phyloP scores from a whole-genome alignment of 1,140 invertebrate genomes.

The Charaxes varanes region DNA sequence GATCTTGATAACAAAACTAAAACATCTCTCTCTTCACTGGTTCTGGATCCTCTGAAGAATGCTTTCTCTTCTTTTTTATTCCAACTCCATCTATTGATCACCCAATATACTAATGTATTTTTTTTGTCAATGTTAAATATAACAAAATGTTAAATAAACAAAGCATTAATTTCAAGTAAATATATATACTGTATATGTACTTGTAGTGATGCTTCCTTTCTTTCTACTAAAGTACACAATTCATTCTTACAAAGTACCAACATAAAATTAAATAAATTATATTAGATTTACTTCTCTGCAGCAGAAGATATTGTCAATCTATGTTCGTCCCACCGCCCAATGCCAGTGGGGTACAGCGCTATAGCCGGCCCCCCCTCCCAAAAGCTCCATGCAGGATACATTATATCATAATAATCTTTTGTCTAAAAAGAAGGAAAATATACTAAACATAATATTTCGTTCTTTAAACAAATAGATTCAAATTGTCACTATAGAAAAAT shows the following conservation, averaged over 20 bases:
- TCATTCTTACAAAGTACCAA: no score
- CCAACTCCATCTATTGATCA: constrained; percentile 82
- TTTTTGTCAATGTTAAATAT: not conserved
- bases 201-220: no score
- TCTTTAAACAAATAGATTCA: no score
- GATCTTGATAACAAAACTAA: constrained; percentile 90
- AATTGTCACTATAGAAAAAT: no score
- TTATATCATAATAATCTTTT: constrained; percentile 90
- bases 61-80: constrained; percentile 82
- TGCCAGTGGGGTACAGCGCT: constrained; percentile 91
- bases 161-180: not conserved
- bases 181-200: not conserved
- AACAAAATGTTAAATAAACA: not conserved
- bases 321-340: constrained; percentile 94
- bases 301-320: constrained; percentile 81
- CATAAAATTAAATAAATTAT: not conserved
- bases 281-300: constrained; percentile 71
- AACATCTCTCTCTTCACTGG: constrained; percentile 91
- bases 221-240: no score
- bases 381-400: constrained; percentile 98
- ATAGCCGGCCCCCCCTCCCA: constrained; percentile 98
- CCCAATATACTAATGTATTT: constrained; percentile 4
- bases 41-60: constrained; percentile 96
- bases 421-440: constrained; percentile 77
- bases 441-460: no score